phyloP scores from a whole-genome alignment of 2,888 invertebrate genomes.

The Omphaloscelis lunosa region DNA sequence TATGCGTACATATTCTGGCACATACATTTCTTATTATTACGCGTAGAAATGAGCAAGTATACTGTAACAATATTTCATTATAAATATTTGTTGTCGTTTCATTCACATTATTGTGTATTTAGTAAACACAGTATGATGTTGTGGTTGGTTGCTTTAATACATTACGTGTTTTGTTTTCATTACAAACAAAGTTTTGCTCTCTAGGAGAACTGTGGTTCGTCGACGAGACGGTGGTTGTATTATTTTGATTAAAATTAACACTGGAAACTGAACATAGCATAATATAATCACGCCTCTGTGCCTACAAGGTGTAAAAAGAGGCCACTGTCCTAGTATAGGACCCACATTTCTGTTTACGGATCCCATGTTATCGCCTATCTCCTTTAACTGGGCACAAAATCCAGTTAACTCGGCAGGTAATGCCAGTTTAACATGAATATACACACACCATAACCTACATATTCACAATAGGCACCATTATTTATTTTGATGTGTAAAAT shows the following conservation, averaged over 20 bases:
- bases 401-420: neutral
- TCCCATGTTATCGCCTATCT: neutral
- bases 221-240: constrained; percentile 4
- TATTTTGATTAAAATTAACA: constrained; percentile 19
- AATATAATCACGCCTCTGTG: neutral
- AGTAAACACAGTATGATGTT: constrained; percentile 47
- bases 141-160: constrained; percentile 19
- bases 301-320: neutral
- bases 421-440: neutral
- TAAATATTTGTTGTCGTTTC: constrained; percentile 40
- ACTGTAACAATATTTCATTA: constrained; percentile 40
- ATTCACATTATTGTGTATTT: constrained; percentile 49
- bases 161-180: constrained; percentile 41
- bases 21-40: constrained; percentile 17
- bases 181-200: constrained; percentile 12
- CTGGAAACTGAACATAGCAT: neutral
- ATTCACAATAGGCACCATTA: neutral
- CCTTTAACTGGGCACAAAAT: neutral
- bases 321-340: neutral
- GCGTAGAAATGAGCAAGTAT: neutral
- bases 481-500: no score
- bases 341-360: neutral
- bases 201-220: neutral
- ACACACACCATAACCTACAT: neutral
- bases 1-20: neutral